phyloP scores from a whole-genome alignment of 23 tunicate genomes.

The Botrylloides violaceus region DNA sequence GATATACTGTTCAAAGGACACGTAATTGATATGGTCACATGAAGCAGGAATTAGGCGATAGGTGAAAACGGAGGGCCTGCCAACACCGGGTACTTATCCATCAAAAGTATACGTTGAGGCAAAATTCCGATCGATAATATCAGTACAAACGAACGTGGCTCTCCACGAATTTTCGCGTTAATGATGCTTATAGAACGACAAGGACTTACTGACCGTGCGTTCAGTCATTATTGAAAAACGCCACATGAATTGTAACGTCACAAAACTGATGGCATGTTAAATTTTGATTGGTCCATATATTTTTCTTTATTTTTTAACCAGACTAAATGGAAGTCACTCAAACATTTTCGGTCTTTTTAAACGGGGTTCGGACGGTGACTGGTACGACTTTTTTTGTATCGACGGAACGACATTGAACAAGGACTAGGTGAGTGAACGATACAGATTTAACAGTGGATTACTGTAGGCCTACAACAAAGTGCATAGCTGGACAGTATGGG shows the following conservation, averaged over 20 bases:
- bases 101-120: constrained; percentile 3
- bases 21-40: no score
- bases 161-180: constrained; percentile 7
- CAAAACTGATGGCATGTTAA: constrained; percentile 22
- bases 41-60: no score
- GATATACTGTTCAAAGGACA: no score
- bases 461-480: neutral
- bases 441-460: neutral
- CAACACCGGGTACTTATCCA: neutral
- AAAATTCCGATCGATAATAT: constrained; percentile 16
- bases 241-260: constrained; percentile 32
- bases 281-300: constrained; percentile 28
- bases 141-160: constrained; percentile 11
- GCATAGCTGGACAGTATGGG: no score
- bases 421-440: neutral
- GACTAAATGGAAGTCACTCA: neutral
- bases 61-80: neutral
- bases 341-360: neutral
- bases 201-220: constrained; percentile 19
- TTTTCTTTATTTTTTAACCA: neutral
- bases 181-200: constrained; percentile 15
- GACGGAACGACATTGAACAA: neutral
- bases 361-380: neutral
- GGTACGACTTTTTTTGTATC: neutral
- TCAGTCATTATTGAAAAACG: constrained; percentile 21